Conservation (phyloP, 2,113 vertebrate genomes). For the Solea senegalensis region DNA sequence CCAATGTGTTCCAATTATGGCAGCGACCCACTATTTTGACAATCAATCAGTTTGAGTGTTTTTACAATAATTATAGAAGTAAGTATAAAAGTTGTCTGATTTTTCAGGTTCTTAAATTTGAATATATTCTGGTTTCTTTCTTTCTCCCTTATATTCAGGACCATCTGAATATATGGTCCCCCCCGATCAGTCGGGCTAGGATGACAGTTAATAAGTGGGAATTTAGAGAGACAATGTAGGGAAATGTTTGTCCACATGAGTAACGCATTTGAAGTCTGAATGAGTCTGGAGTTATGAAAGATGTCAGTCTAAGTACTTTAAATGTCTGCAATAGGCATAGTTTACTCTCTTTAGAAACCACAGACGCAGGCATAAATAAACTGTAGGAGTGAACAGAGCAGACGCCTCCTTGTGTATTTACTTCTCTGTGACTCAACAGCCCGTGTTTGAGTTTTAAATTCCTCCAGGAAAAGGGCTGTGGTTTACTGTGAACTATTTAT, state of each 20-base stretch:
- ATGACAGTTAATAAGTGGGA: background rate
- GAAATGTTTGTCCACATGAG: background rate
- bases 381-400: background rate
- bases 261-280: constrained; percentile 12
- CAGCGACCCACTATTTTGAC: no score
- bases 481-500: constrained; percentile 16
- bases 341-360: background rate
- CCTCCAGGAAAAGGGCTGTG: constrained; percentile 5
- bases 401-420: background rate
- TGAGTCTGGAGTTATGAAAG: background rate
- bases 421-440: constrained; percentile 4
- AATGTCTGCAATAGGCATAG: background rate
- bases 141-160: no score
- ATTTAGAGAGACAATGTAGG: constrained; percentile 1
- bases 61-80: no score
- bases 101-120: no score
- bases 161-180: no score
- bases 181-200: no score
- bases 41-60: no score
- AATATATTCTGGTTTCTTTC: no score
- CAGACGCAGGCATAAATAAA: constrained; percentile 8
- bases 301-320: constrained; percentile 12
- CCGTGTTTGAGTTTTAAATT: background rate
- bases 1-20: no score
- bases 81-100: no score